Evolutionary conservation across 2,888 invertebrate genomes (phyloP), one percentile per base, ranked within the genome.

Genomic region (Thymelicus lineola): DNA sequence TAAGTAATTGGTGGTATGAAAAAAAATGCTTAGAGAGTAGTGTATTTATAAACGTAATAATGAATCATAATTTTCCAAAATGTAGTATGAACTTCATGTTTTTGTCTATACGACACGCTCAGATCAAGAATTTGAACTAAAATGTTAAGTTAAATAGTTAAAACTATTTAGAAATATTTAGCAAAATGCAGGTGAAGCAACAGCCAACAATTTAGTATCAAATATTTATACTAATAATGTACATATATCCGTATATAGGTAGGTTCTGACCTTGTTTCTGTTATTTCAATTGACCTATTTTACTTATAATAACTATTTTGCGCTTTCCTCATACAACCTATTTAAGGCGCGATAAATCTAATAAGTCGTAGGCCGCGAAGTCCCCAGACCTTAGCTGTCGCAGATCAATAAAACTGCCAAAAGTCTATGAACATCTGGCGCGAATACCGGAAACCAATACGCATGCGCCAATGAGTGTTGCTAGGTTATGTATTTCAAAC

Each of bases 401-500:
- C 80, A 86, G 90, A 93, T 93, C 93, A 89, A 93, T 93, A 93
- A 89, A 86, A 85, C 82, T 89, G 82, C 88, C 88, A 90, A 89
- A 88, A 86, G 68, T 75, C 82, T 76, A 76, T 60, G 58, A 87
- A 84, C 88, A 90, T 89, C 89, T 91, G 91, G 88, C 86, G 86
- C 85, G 86, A 87, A 85, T 81, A 84, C 80, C 79, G 79, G 76
- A 75, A 73, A 71, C 61, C 55, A 12, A 3, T 45, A 80, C 92
- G 91, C 93, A 87, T 89, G 93, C 89, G 90, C 72, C 46, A 6
- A 0, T 0, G 6, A 4, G 81, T 81, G 86, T 87, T 90, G 85
- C 90, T 82, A 84, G 62, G 6, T 20, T 59, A 9, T 9, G 17
- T 28, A 7, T 53, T 50, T 4, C 28, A 50, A 48, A 58, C 15